phyloP scores from a whole-genome alignment of 2,113 vertebrate genomes.

The Barnardius zonarius region DNA sequence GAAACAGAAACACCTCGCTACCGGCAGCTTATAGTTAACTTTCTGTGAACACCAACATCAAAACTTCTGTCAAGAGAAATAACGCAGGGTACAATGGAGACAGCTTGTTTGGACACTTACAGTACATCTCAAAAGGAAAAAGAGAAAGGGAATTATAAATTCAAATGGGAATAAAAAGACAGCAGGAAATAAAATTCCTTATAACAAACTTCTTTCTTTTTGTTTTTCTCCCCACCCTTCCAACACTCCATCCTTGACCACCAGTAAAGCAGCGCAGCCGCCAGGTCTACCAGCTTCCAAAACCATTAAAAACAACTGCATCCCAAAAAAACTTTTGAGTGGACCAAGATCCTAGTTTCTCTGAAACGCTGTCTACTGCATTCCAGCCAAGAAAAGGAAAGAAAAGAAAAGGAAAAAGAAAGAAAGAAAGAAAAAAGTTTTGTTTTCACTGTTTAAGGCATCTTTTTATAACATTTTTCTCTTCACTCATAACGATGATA shows the following conservation, averaged over 20 bases:
- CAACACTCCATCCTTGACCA: slow-evolving; percentile 66
- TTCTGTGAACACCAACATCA: slow-evolving; percentile 76
- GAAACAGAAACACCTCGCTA: slow-evolving; percentile 77
- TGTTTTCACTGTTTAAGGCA: slow-evolving; percentile 81
- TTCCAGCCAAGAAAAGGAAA: slow-evolving; percentile 68
- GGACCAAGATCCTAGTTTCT: slow-evolving; percentile 67
- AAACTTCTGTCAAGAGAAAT: slow-evolving; percentile 72
- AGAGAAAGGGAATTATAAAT: slow-evolving; percentile 40
- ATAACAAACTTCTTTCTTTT: background rate
- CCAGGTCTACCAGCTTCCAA: slow-evolving; percentile 66
- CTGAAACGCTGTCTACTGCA: slow-evolving; percentile 74
- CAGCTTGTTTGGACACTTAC: slow-evolving; percentile 76
- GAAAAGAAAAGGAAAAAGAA: slow-evolving; percentile 22
- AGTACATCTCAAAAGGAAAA: slow-evolving; percentile 67
- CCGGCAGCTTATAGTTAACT: slow-evolving; percentile 71
- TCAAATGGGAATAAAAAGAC: slow-evolving; percentile 36
- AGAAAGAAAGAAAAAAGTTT: background rate
- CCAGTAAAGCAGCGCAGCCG: slow-evolving; percentile 63
- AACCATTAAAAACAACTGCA: slow-evolving; percentile 51
- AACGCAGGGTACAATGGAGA: slow-evolving; percentile 77
- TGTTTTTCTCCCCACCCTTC: slow-evolving; percentile 16
- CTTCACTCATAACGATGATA: slow-evolving; percentile 81
- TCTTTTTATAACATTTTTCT: slow-evolving; percentile 80
- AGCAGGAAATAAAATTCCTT: slow-evolving; percentile 49
- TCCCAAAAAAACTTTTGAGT: slow-evolving; percentile 55